Evolutionary conservation across 2,888 invertebrate species (phyloP), one percentile per base, ranked within the genome.

Genomic region (Orchestes rusci): DNA sequence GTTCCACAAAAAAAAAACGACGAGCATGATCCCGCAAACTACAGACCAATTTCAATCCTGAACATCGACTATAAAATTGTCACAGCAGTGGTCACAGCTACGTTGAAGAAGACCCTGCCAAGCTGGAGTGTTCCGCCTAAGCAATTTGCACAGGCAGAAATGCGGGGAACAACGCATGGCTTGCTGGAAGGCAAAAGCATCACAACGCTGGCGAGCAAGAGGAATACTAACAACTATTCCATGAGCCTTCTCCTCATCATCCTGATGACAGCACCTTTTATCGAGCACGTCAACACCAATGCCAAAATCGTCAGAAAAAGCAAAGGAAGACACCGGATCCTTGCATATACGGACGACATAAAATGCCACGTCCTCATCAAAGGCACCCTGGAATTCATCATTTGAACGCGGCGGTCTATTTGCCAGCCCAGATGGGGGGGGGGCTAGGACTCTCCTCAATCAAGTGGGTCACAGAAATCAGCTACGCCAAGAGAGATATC

Each of bases 11-110:
- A n/a, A n/a, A n/a, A n/a, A n/a, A n/a, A n/a, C n/a, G n/a, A 34
- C 16, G 7, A 16, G 16, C 34, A 17, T 16, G 17, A 34, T 17
- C 34, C 17, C 10, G 4, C 16, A 34, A 3, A 4, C 34, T 34
- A 34, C 17, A 34, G 33, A 55, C 27, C 58, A 56, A 60, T 60
- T 5, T 50, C 59, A 0, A 35, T 61, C 2, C 46, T 55, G 7
- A 60, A 61, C 37, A 43, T 52, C 0, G 51, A 57, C 31, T 49
- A 56, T 10, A 62, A 62, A 36, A 51, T 60, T 3, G 43, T 58
- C 3, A 58, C 56, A 1, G 39, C 45, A 17, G 38, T 53, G 3
- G 28, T 59, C n/a, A 45, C 30, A 13, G 23, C 54, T 4, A 34
- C 38, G 4, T 30, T 55, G 2, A 43, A 42, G 8, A 19, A 36